These are phyloP conservation scores for Dasysyrphus tricinctus DNA, from an alignment of 2,888 invertebrate species.

Conservation along the genomic window DNA sequence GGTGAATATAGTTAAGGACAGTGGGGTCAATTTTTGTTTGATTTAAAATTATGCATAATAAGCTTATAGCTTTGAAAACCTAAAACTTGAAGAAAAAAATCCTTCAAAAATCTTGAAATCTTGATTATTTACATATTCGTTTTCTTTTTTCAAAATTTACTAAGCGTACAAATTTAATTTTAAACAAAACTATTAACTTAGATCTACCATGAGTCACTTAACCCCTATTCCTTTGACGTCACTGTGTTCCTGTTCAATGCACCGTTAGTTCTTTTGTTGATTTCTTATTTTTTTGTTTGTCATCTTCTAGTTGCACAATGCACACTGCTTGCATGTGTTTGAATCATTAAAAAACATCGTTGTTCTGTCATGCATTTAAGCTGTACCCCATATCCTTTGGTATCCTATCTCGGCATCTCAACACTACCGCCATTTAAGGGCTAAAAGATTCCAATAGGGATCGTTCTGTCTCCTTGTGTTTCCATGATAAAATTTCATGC, in stretches of 20 bases:
- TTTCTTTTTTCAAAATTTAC: too few relatives aligned
- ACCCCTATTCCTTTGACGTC: neutral
- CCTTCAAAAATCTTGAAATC: too few relatives aligned
- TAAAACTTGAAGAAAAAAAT: too few relatives aligned
- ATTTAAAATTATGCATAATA: neutral
- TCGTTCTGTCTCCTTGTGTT: slow-evolving; percentile 24
- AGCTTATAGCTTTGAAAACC: too few relatives aligned
- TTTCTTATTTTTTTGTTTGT: neutral
- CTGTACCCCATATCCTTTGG: slow-evolving; percentile 37
- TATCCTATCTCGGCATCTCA: slow-evolving; percentile 49
- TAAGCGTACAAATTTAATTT: too few relatives aligned
- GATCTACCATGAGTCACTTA: slow-evolving; percentile 4
- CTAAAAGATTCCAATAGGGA: slow-evolving; percentile 57
- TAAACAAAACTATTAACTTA: neutral
- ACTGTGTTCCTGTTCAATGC: slow-evolving; percentile 19
- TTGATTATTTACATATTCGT: too few relatives aligned
- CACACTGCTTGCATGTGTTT: slow-evolving; percentile 37
- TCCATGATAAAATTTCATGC: slow-evolving; percentile 50
- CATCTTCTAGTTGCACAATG: slow-evolving; percentile 15
- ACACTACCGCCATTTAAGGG: slow-evolving; percentile 53
- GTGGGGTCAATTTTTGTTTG: neutral
- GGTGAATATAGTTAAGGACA: neutral
- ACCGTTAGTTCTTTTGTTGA: neutral
- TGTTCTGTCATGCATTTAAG: slow-evolving; percentile 48
- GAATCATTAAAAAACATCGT: slow-evolving; percentile 53